Evolutionary conservation across 1,140 invertebrate species (phyloP).

Genomic region (Saccostrea echinata): DNA sequence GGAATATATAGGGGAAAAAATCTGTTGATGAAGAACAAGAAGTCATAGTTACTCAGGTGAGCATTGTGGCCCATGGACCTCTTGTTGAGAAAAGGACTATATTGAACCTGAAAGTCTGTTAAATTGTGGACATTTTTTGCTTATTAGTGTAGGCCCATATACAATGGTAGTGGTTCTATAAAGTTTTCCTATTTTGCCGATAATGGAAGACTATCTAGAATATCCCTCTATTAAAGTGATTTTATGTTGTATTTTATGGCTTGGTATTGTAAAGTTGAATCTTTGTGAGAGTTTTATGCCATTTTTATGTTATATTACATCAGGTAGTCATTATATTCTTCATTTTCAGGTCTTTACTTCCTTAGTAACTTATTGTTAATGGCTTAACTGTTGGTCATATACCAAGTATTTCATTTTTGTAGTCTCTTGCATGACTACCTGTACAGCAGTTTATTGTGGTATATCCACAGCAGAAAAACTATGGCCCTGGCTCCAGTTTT

Average conservation of each 20-base stretch:
- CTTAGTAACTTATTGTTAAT: neutral
- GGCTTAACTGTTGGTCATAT: neutral
- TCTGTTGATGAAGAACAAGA: no score
- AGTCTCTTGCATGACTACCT: no score
- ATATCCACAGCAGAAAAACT: no score
- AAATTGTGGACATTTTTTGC: neutral
- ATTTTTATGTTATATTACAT: neutral
- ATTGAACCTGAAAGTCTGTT: neutral
- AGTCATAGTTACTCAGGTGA: no score
- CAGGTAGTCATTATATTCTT: neutral
- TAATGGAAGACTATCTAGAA: neutral
- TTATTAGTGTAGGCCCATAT: no score
- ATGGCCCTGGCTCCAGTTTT: no score
- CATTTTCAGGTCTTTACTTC: neutral
- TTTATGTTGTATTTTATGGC: conserved; percentile 1
- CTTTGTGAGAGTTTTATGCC: neutral
- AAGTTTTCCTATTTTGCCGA: no score
- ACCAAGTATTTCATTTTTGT: no score
- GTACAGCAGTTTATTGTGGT: no score
- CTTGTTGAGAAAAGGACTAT: neutral
- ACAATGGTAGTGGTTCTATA: no score
- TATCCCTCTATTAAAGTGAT: neutral
- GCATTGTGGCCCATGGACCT: no score
- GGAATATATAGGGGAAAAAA: no score
- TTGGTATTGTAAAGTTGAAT: neutral